Evolutionary conservation across 2,113 vertebrate genomes (phyloP).

Genomic region (Nannobrachium achirus): DNA sequence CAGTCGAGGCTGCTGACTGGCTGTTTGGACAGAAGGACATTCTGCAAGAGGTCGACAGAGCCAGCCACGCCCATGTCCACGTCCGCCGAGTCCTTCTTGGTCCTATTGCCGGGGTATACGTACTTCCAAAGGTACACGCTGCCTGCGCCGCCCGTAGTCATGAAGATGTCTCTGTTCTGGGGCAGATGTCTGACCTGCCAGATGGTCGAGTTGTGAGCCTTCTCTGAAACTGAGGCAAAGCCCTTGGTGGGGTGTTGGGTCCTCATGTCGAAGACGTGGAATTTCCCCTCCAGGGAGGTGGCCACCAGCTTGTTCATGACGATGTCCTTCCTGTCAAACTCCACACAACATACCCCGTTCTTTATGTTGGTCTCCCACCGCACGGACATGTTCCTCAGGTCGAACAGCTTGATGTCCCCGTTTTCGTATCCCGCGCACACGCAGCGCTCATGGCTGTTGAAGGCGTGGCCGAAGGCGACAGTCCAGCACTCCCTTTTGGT

Average conservation of each 20-base stretch:
- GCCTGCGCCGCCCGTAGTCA: conserved; percentile 92
- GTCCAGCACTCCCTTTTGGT: conserved; percentile 97
- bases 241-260: conserved; percentile 95
- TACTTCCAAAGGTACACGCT: conserved; percentile 98
- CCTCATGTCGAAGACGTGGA: conserved; percentile 96
- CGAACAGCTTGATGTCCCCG: conserved; percentile 96
- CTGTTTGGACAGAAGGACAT: conserved; percentile 92
- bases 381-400: conserved; percentile 92
- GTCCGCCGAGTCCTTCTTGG: conserved; percentile 85
- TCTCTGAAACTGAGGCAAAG: conserved; percentile 93
- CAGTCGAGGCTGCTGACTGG: conserved; percentile 95
- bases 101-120: conserved; percentile 90
- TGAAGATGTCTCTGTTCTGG: conserved; percentile 95
- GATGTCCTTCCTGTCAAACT: conserved; percentile 98
- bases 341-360: conserved; percentile 96
- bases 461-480: conserved; percentile 95
- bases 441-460: conserved; percentile 93
- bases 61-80: conserved; percentile 91
- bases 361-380: conserved; percentile 97
- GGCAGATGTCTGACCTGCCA: conserved; percentile 97
- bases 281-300: conserved; percentile 95
- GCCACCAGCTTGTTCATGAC: conserved; percentile 98
- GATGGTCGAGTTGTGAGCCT: conserved; percentile 95
- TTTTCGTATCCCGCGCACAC: conserved; percentile 98
- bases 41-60: conserved; percentile 90